Conservation (phyloP, 2,797 vertebrate genomes). For the Malacoraja senta region DNA sequence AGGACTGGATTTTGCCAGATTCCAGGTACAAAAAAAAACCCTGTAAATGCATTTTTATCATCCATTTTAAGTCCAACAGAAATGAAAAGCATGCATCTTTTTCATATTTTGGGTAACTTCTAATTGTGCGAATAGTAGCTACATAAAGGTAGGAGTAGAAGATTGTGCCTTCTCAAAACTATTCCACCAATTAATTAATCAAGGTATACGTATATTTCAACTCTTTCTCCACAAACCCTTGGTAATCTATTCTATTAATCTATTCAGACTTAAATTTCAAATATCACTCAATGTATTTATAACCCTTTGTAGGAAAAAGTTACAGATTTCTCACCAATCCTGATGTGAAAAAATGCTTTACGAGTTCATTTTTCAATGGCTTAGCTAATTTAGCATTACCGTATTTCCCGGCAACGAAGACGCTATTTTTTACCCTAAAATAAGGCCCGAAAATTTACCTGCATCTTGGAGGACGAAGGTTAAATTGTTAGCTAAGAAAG, state of each 20-base stretch:
- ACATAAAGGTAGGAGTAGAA: neutral
- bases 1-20: neutral
- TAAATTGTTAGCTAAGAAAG: too few species aligned
- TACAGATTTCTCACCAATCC: neutral
- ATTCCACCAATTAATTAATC: neutral
- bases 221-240: neutral
- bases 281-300: neutral
- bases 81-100: neutral
- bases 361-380: neutral
- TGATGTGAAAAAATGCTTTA: neutral
- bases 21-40: neutral
- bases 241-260: neutral
- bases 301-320: neutral
- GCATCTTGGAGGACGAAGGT: too few species aligned
- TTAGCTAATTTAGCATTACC: neutral
- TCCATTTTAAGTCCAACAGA: too few species aligned
- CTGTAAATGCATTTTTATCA: too few species aligned
- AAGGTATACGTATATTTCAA: neutral
- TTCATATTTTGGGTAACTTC: neutral
- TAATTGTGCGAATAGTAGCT: neutral
- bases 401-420: too few species aligned
- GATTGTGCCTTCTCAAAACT: neutral
- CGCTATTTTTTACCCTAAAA: too few species aligned
- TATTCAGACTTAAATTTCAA: neutral
- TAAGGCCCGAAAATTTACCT: too few species aligned